phyloP scores from a whole-genome alignment of 2,113 vertebrate genomes.

The Hippocampus mohnikei region DNA sequence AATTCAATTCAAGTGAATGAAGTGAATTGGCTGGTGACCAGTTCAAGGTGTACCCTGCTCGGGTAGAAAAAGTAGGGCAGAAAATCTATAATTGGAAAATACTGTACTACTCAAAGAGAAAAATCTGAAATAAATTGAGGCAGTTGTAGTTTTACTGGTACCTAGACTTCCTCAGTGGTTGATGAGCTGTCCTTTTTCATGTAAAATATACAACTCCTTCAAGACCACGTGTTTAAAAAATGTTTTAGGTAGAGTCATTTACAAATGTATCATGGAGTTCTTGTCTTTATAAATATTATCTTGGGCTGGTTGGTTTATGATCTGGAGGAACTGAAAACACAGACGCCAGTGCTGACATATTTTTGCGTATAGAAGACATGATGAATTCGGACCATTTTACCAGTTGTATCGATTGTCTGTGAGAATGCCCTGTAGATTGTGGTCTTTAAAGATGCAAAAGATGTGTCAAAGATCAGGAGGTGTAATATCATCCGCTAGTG shows the following conservation, averaged over 20 bases:
- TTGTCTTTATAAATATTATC: background rate
- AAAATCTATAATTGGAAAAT: background rate
- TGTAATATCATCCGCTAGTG: slow-evolving; percentile 12
- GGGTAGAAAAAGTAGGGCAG: background rate
- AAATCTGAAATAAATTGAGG: too few relatives aligned
- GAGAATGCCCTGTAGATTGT: slow-evolving; percentile 42
- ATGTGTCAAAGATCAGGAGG: slow-evolving; percentile 34
- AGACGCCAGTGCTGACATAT: slow-evolving; percentile 31
- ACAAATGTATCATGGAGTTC: background rate
- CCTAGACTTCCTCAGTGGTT: background rate
- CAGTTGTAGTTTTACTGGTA: too few relatives aligned
- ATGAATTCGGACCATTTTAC: slow-evolving; percentile 62
- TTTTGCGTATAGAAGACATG: slow-evolving; percentile 51
- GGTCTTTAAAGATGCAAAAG: slow-evolving; percentile 37
- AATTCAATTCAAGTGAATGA: background rate
- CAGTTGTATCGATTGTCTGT: slow-evolving; percentile 52
- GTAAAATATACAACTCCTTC: background rate
- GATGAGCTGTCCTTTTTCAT: background rate
- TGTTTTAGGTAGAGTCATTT: too few relatives aligned
- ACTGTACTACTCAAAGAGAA: too few relatives aligned
- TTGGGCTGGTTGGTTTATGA: background rate
- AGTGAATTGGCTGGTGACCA: background rate
- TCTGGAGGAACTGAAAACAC: slow-evolving; percentile 25
- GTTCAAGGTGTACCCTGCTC: background rate
- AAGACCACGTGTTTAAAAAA: too few relatives aligned